Evolutionary conservation across 2,113 vertebrate genomes (phyloP).

Genomic region (Thryonomys swinderianus): DNA sequence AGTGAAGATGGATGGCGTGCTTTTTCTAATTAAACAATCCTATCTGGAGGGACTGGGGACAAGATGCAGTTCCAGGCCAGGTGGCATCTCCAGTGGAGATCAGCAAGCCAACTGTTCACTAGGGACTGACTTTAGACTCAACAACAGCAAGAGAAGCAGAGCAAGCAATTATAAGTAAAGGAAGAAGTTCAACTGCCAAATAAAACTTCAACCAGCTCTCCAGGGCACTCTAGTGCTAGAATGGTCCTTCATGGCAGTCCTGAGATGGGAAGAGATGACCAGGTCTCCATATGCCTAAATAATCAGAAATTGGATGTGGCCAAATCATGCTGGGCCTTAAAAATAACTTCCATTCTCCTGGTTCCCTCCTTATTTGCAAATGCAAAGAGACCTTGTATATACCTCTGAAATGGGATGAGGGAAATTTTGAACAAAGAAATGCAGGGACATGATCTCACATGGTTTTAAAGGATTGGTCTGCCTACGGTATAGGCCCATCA

Average conservation of each 20-base stretch:
- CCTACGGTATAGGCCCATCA: not conserved
- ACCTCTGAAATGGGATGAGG: not conserved
- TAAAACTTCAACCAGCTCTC: not conserved
- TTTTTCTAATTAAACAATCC: not conserved
- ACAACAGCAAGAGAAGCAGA: not conserved
- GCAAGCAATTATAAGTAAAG: not conserved
- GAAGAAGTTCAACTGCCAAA: not conserved
- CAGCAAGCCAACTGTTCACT: not conserved
- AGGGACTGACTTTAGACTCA: not conserved
- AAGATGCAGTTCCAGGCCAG: not conserved
- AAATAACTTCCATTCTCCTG: conserved; percentile 21
- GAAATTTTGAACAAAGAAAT: conserved; percentile 7
- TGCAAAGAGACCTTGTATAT: not conserved
- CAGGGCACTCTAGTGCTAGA: not conserved
- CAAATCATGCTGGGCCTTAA: not conserved
- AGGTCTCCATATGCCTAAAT: not conserved
- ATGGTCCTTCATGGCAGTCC: not conserved
- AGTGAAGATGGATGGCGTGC: not conserved
- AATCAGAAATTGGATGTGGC: not conserved
- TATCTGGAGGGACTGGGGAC: not conserved
- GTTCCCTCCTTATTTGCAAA: conserved; percentile 43
- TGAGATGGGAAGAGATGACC: not conserved
- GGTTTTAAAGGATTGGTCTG: conserved; percentile 28
- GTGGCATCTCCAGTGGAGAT: not conserved
- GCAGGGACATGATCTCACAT: not conserved